These are phyloP conservation scores for Leiothrix lutea DNA, from an alignment of 2,113 vertebrate genomes.

Conservation along the genomic window DNA sequence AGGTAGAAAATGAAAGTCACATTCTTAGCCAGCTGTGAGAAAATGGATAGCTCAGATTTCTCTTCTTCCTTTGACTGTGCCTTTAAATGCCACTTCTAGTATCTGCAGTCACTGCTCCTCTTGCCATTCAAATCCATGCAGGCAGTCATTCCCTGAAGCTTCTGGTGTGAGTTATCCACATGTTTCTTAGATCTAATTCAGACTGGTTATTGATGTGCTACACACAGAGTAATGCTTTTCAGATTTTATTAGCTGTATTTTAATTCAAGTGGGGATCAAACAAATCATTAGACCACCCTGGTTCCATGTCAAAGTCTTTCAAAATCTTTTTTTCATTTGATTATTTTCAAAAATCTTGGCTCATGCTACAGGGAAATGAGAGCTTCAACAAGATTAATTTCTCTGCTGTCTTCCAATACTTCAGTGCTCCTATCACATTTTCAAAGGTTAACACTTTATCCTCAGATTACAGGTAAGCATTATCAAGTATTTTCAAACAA, in stretches of 20 bases:
- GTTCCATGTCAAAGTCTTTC: background rate
- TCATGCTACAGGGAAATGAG: background rate
- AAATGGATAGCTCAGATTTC: background rate
- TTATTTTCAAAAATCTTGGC: background rate
- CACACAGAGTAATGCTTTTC: background rate
- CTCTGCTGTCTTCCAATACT: background rate
- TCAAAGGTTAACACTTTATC: background rate
- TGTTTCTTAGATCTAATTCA: background rate
- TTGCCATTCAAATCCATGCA: background rate
- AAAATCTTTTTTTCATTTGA: background rate
- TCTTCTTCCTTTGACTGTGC: background rate
- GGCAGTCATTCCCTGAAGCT: background rate
- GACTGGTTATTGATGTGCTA: background rate
- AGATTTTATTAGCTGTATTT: background rate
- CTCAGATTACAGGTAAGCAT: background rate
- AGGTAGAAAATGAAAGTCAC: background rate
- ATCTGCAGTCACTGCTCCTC: background rate
- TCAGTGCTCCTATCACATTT: background rate
- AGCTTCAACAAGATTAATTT: background rate
- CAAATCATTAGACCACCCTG: background rate
- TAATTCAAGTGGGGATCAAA: background rate
- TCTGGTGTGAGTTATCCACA: background rate
- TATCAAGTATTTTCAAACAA: background rate
- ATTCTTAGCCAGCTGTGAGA: background rate
- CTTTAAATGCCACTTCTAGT: background rate